Evolutionary conservation across 2,888 invertebrate species (phyloP), one percentile per base, ranked within the genome.

Genomic region (Xestia sexstrigata): DNA sequence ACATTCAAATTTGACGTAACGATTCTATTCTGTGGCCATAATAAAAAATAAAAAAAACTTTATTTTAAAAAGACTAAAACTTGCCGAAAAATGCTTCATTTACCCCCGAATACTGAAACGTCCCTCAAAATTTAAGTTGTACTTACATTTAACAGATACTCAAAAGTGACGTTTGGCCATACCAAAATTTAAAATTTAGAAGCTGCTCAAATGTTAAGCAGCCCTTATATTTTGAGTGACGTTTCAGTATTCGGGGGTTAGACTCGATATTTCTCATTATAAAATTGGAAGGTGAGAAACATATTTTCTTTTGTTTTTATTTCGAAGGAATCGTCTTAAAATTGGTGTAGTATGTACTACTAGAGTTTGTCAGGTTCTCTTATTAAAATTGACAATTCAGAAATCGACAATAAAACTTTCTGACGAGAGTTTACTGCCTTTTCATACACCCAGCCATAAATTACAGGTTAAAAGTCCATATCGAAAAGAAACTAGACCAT

Each of bases 1-100:
- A 81, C 76, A 88, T 91, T 92, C 89, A 91, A 93, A 92, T 92
- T 91, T 87, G 82, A 90, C 83, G 76, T 88, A 78, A 83, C 70
- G 77, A 76, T 75, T 78, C 73, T 70, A 73, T 79, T 79, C 68
- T 39, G 42, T 74, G 74, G 17, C 23, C 49, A 23, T 26, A 8
- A 5, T 8, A 6, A 72, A 45, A 52, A 26, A n/a, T n/a, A n/a
- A 17, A 39, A 3, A 17, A 39, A 20, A 30, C 17, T 55, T 55
- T n/a, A n/a, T 9, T n/a, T 55, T n/a, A n/a, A 26, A 58, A 26
- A 26, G 2, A 58, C 58, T 26, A 26, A 15, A 58, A 58, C 2
- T 13, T 63, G 35, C 5, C 9, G 20, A 6, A 35, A 62, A 23
- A 5, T 35, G 23, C 62, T 62, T 23, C 11, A 62, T 35, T 9